phyloP scores from a whole-genome alignment of 2,888 invertebrate species.

The Drosophila aldrichi region DNA sequence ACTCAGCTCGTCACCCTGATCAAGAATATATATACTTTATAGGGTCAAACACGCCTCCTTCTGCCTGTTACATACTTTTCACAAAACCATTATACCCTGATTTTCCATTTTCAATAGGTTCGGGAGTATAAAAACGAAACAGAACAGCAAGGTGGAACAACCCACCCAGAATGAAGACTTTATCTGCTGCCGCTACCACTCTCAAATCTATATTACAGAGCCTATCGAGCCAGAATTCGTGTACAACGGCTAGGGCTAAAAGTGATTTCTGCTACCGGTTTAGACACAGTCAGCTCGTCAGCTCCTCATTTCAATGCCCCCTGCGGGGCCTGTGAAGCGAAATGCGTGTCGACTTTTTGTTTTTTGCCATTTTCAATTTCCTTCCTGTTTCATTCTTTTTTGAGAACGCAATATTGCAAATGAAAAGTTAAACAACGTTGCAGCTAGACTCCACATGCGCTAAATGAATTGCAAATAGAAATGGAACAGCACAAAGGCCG shows the following conservation, averaged over 20 bases:
- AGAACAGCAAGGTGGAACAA: no score
- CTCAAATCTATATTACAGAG: conserved; percentile 38
- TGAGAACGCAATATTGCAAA: conserved; percentile 67
- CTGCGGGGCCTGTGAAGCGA: not conserved
- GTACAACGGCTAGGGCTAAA: conserved; percentile 48
- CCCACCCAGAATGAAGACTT: no score
- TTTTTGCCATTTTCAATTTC: not conserved
- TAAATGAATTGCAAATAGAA: conserved; percentile 58
- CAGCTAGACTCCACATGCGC: no score
- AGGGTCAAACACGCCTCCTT: no score
- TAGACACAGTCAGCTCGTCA: not conserved
- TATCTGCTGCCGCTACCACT: conserved; percentile 19
- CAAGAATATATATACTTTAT: no score
- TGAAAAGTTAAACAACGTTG: conserved; percentile 63
- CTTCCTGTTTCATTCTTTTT: conserved; percentile 16
- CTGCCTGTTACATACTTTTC: no score
- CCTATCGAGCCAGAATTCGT: conserved; percentile 20
- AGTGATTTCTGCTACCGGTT: conserved; percentile 63
- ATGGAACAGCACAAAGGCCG: conserved; percentile 4
- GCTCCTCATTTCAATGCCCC: not conserved
- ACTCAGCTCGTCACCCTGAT: no score
- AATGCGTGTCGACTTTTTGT: conserved; percentile 14
- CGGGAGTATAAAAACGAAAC: no score
- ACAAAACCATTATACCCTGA: no score
- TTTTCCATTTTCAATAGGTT: no score